A percentile compares a stretch with the other conserved stretches of the same genome.
phyloP scores from a whole-genome alignment of 2,797 vertebrate species.

The Tangara arthus region DNA sequence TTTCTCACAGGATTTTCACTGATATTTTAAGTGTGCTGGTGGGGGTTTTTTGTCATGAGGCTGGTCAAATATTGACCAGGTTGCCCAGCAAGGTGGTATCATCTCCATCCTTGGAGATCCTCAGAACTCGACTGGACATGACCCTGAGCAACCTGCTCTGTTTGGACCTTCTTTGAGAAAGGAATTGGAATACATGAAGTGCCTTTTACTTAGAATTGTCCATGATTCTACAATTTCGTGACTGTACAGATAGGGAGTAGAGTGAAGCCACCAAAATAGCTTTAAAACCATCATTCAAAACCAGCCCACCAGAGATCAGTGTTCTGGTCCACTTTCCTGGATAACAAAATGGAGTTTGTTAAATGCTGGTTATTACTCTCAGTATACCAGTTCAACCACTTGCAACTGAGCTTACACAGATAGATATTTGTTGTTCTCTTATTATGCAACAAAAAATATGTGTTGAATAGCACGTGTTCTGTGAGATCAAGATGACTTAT shows the following conservation, averaged over 20 bases:
- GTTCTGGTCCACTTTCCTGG: background rate
- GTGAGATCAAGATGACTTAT: background rate
- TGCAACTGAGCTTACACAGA: background rate
- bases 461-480: background rate
- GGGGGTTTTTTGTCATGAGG: background rate
- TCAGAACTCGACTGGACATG: background rate
- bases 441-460: background rate
- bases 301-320: background rate
- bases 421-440: background rate
- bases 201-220: background rate
- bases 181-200: background rate
- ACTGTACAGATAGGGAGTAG: background rate
- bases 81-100: background rate
- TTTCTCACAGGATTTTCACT: background rate
- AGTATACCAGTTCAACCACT: background rate
- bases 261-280: background rate
- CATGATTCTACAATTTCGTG: background rate
- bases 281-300: slow-evolving; percentile 4
- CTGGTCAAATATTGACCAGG: background rate
- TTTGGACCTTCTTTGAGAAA: background rate
- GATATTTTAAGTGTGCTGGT: background rate
- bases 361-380: background rate
- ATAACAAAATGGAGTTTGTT: background rate
- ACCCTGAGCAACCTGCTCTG: background rate
- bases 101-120: background rate